A percentile compares a stretch with the other conserved stretches of the same genome.
Conservation (phyloP, 2,888 invertebrate genomes). For the Lasioglossum lativentre region DNA sequence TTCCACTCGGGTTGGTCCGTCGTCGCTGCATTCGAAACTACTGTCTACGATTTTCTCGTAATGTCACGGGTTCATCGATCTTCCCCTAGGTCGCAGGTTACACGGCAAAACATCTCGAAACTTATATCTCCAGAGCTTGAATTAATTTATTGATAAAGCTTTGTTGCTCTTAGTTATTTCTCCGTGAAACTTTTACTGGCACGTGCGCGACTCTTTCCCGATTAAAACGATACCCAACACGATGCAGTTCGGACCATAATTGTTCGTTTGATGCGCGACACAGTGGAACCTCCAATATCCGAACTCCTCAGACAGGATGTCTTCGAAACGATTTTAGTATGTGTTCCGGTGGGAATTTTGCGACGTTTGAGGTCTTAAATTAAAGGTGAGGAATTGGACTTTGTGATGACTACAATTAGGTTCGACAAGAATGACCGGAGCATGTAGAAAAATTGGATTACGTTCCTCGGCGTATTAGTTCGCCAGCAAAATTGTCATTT, state of each 20-base stretch:
- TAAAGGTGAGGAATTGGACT: not conserved
- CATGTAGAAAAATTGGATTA: too few species aligned
- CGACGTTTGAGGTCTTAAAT: not conserved
- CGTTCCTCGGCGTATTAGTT: too few species aligned
- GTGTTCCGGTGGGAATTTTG: not conserved
- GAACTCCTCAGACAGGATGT: too few species aligned
- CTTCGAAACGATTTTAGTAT: not conserved
- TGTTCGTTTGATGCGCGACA: too few species aligned
- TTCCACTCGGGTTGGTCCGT: constrained; percentile 18
- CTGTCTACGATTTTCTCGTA: not conserved
- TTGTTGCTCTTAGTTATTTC: not conserved
- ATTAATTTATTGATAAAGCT: not conserved
- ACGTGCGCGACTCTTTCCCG: not conserved
- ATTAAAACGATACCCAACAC: not conserved
- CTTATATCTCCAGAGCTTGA: not conserved
- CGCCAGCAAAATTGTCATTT: too few species aligned
- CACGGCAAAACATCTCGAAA: not conserved
- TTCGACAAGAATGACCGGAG: too few species aligned
- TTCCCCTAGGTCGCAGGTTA: not conserved
- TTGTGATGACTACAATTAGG: not conserved
- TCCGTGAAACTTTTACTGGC: fast-evolving
- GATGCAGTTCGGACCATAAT: not conserved
- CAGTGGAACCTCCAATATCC: too few species aligned
- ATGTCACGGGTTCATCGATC: not conserved
- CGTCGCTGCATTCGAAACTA: constrained; percentile 7